These are phyloP conservation scores for Asarcornis scutulata DNA, from an alignment of 2,113 vertebrate genomes.

Conservation along the genomic window DNA sequence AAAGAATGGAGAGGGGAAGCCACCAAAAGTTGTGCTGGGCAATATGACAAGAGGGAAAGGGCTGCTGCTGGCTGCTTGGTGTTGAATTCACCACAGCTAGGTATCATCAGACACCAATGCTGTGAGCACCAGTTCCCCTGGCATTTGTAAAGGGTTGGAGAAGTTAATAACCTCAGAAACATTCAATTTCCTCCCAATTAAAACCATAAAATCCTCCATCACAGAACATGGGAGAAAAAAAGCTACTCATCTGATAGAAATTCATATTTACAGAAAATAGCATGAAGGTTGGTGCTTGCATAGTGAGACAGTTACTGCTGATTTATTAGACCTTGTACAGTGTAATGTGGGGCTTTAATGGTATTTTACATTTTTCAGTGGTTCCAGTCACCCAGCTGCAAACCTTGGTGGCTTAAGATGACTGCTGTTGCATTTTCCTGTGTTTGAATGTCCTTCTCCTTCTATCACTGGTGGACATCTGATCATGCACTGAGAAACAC, in stretches of 20 bases:
- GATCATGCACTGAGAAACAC: not conserved
- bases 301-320: not conserved
- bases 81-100: too few species aligned
- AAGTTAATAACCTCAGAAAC: not conserved
- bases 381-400: fast-evolving
- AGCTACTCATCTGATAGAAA: not conserved
- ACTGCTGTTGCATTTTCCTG: not conserved
- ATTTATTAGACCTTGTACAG: not conserved
- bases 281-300: fast-evolving
- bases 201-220: not conserved
- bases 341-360: not conserved
- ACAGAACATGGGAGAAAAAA: not conserved
- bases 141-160: not conserved
- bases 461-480: not conserved
- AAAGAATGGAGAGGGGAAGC: not conserved
- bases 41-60: not conserved
- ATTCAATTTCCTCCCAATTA: not conserved
- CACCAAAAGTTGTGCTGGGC: not conserved
- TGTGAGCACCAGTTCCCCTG: not conserved
- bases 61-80: not conserved
- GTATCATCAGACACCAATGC: not conserved
- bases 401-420: not conserved
- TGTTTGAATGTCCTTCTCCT: not conserved
- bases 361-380: fast-evolving
- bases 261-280: not conserved